Percentiles rank a stretch among this genome's conserved stretches.
Conservation (phyloP, 1,140 invertebrate genomes). For the Drosophila fuyamai region DNA sequence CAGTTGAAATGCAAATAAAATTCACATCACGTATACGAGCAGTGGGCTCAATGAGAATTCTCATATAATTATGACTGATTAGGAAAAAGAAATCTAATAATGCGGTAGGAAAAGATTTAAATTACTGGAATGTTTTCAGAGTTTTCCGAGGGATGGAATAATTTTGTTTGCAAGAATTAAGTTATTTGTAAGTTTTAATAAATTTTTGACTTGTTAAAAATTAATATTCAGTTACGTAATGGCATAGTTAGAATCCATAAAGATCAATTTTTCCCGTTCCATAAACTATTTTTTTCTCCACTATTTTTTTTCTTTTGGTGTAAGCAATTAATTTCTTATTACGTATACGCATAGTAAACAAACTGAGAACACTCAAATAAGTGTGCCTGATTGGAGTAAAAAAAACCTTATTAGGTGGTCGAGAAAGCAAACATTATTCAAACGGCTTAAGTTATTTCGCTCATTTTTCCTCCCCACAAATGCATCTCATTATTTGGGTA, state of each 20-base stretch:
- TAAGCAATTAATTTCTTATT: neutral
- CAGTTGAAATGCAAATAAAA: constrained; percentile 1
- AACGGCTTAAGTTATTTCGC: constrained; percentile 51
- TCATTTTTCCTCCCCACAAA: constrained; percentile 52
- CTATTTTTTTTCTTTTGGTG: neutral
- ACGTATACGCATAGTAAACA: neutral
- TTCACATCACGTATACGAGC: constrained; percentile 64
- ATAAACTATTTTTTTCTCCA: too few relatives aligned
- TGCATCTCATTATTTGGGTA: constrained; percentile 77
- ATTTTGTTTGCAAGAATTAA: too few relatives aligned
- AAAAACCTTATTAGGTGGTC: neutral
- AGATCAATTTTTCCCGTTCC: too few relatives aligned
- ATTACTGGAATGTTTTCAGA: constrained; percentile 24
- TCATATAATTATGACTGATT: constrained; percentile 12
- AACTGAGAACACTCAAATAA: neutral
- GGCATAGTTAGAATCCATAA: too few relatives aligned
- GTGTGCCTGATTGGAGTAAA: neutral
- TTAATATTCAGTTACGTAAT: too few relatives aligned
- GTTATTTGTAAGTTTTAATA: neutral
- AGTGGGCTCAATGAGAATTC: constrained; percentile 21
- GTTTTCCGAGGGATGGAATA: too few relatives aligned
- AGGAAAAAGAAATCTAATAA: constrained; percentile 4
- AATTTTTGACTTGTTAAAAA: too few relatives aligned
- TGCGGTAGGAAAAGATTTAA: constrained; percentile 21
- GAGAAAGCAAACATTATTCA: constrained; percentile 19